Evolutionary conservation across 2,113 vertebrate species (phyloP), one percentile per base, ranked within the genome.

Genomic region (Mirza zaza): DNA sequence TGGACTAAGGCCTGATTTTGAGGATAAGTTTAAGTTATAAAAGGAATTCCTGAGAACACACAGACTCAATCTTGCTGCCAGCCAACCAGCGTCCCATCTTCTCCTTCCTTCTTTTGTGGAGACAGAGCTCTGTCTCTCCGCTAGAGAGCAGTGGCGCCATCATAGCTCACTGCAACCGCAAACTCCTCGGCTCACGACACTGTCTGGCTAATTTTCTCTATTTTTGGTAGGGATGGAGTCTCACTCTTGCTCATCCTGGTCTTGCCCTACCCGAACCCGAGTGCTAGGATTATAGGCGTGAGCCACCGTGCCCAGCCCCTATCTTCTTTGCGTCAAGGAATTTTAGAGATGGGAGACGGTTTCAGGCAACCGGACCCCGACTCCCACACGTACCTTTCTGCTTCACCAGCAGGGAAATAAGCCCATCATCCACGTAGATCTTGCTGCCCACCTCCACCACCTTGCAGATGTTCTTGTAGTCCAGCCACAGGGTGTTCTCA

Each of bases 381-480:
- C 10, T 39, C 3, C 21, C 2, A 7, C 20, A 89, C 99, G 65
- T 55, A 99, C 99, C 99, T 97, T 99, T 98, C 97, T 99, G 99
- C 96, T 99, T 99, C 91, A 99, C 99, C 96, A 97, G 98, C 83
- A 99, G 98, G 23, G 99, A 99, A 97, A 99, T 99, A n/a, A 99
- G 99, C 34, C 99, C 99, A 0, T 99, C 99, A 12, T 99, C 99
- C 75, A 99, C 94, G 0, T 99, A 99, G 98, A 99, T 91, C 97
- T 99, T 99, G 98, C 98, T 99, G 97, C 99, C 99, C 14, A 98
- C 0, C 2, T 99, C 97, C 42, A 99, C 98, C 75, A 99, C 99
- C 95, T 99, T 99, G 98, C 61, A 99, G 93, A 99, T 99, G 97
- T 99, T 99, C 98, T 99, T 99, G 98, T 99, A 99, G 98, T 99